A percentile compares a stretch with the other conserved stretches of the same genome.
These are phyloP conservation scores for Halictus quadricinctus DNA, from an alignment of 2,888 invertebrate genomes.

Conservation along the genomic window DNA sequence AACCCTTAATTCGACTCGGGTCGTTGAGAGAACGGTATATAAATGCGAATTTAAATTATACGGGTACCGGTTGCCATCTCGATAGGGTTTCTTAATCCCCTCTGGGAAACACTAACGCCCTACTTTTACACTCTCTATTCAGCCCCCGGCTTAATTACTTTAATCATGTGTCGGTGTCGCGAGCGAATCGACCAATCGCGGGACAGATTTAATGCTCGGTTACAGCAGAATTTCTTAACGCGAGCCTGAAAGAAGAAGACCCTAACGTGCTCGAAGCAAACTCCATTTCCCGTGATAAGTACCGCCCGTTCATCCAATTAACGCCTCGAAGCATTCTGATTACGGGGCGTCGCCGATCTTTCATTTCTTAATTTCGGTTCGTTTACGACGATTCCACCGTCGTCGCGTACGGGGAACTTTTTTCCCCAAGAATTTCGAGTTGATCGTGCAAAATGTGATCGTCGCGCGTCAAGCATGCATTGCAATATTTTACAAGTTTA, in stretches of 20 bases:
- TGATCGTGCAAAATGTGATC: background rate
- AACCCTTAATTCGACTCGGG: constrained; percentile 5
- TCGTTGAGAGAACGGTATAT: constrained; percentile 28
- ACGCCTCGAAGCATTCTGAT: constrained; percentile 55
- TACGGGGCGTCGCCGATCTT: constrained; percentile 26
- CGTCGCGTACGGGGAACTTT: background rate
- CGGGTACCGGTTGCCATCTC: constrained; percentile 68
- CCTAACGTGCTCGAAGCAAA: constrained; percentile 39
- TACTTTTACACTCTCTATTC: constrained; percentile 73
- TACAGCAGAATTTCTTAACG: constrained; percentile 39
- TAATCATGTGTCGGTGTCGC: constrained; percentile 73
- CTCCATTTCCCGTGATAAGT: constrained; percentile 55
- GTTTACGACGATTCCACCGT: background rate
- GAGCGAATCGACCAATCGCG: constrained; percentile 58
- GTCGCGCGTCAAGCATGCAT: background rate
- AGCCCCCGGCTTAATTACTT: constrained; percentile 75
- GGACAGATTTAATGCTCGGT: constrained; percentile 35
- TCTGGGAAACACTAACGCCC: constrained; percentile 77
- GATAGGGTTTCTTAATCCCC: constrained; percentile 81
- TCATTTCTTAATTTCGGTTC: constrained; percentile 44
- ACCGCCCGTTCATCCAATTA: constrained; percentile 53
- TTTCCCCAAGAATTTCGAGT: background rate
- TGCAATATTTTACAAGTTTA: background rate
- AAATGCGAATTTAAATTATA: constrained; percentile 77
- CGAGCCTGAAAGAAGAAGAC: constrained; percentile 55